phyloP scores from a whole-genome alignment of 2,113 vertebrate genomes.

The Lutjanus erythropterus region DNA sequence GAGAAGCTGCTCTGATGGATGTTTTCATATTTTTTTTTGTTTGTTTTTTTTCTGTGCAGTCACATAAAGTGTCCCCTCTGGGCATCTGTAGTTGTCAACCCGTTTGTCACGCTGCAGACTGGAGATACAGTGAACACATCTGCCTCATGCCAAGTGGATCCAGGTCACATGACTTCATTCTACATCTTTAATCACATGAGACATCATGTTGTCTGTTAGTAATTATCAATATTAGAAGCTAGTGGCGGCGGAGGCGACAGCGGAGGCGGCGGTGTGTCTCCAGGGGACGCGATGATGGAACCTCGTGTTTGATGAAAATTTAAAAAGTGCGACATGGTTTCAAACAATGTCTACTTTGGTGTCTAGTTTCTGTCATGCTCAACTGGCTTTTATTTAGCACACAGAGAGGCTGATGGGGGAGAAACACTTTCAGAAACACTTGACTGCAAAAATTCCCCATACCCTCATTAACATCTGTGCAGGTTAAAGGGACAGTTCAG shows the following conservation, averaged over 20 bases:
- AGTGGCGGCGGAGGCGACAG: not conserved
- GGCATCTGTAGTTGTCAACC: not conserved
- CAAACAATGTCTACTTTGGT: not conserved
- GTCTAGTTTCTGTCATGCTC: constrained; percentile 20
- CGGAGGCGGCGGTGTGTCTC: not conserved
- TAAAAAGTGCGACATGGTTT: constrained; percentile 7
- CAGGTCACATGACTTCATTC: not conserved
- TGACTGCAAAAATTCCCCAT: too few relatives aligned
- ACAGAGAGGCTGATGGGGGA: not conserved
- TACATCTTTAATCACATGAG: not conserved
- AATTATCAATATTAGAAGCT: not conserved
- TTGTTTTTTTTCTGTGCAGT: too few relatives aligned
- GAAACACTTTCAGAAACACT: not conserved
- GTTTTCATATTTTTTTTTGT: not conserved
- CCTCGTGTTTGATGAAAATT: not conserved
- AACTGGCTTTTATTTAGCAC: not conserved
- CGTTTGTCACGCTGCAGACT: not conserved
- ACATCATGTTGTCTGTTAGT: not conserved
- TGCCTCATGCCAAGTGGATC: not conserved
- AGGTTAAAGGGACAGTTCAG: too few relatives aligned
- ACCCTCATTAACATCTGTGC: too few relatives aligned
- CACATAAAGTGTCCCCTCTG: not conserved
- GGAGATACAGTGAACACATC: not conserved
- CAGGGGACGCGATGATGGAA: not conserved
- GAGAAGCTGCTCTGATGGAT: not conserved